A percentile compares a stretch with the other conserved stretches of the same genome.
phyloP scores from a whole-genome alignment of 92 coral and sea anemone species.

The Parazoanthus swiftii region DNA sequence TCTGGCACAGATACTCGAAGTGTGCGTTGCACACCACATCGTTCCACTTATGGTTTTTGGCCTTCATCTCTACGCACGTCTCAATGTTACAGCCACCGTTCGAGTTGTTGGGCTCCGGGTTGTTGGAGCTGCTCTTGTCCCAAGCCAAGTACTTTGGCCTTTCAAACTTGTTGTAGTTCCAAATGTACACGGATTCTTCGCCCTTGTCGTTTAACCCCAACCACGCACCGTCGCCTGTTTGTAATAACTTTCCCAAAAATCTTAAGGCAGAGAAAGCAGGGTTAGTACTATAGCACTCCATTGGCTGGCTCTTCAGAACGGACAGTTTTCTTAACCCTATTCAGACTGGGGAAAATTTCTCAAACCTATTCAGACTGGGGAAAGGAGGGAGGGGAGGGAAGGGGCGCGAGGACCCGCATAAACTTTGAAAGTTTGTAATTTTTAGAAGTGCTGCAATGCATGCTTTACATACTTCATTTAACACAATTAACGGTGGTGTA shows the following conservation, averaged over 20 bases:
- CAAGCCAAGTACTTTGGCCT: conserved; percentile 67
- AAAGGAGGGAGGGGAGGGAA: no score
- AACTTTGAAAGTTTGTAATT: no score
- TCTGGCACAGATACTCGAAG: conserved; percentile 74
- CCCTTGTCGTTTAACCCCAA: conserved; percentile 90
- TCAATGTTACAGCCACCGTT: conserved; percentile 87
- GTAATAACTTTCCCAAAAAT: conserved; percentile 75
- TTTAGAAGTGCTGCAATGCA: no score
- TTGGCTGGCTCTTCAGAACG: neutral
- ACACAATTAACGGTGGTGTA: no score
- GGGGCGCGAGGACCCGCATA: no score
- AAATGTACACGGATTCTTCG: conserved; percentile 70
- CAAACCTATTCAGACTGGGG: no score
- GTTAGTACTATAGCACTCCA: neutral
- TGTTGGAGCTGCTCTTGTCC: conserved; percentile 70
- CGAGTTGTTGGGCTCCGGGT: conserved; percentile 76
- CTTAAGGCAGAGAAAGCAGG: conserved; percentile 39
- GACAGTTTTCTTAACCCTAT: no score
- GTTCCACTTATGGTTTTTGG: conserved; percentile 81
- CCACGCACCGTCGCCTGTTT: conserved; percentile 92
- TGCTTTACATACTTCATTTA: no score
- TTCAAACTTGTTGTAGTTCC: conserved; percentile 80
- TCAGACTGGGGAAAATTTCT: no score
- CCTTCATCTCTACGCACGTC: conserved; percentile 89
- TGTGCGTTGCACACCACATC: conserved; percentile 92